A percentile compares a stretch with the other conserved stretches of the same genome.
Evolutionary conservation across 2,888 invertebrate genomes (phyloP).

Genomic region (Candidula unifasciata): DNA sequence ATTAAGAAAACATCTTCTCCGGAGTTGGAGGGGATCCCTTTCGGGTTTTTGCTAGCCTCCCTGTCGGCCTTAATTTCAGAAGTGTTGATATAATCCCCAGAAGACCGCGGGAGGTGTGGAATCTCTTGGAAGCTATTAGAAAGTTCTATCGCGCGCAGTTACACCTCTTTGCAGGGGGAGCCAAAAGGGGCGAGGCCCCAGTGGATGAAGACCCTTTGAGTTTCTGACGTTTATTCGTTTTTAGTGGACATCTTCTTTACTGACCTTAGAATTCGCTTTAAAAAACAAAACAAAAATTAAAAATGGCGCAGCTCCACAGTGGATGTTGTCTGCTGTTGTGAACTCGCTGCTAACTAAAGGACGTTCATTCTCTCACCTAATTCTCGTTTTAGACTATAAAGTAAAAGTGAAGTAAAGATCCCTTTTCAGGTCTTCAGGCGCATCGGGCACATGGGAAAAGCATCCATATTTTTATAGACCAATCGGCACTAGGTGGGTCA

Average conservation of each 20-base stretch:
- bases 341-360: too few relatives aligned
- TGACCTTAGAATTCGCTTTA: not conserved
- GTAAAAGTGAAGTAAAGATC: too few relatives aligned
- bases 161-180: conserved; percentile 12
- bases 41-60: not conserved
- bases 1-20: conserved; percentile 22
- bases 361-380: too few relatives aligned
- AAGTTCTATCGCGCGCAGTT: conserved; percentile 24
- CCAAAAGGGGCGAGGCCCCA: conserved; percentile 16
- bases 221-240: not conserved
- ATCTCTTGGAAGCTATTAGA: conserved; percentile 37
- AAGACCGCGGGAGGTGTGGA: conserved; percentile 38
- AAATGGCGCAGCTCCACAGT: too few relatives aligned
- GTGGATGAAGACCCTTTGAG: not conserved
- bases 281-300: not conserved
- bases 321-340: too few relatives aligned
- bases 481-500: too few relatives aligned
- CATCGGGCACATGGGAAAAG: too few relatives aligned
- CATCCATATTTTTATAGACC: too few relatives aligned
- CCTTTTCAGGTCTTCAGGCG: too few relatives aligned
- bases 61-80: not conserved
- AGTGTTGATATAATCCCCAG: conserved; percentile 39
- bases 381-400: too few relatives aligned
- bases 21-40: not conserved
- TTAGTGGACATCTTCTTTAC: not conserved